A percentile compares a stretch with the other conserved stretches of the same genome.
Evolutionary conservation across 2,797 vertebrate species (phyloP).

Genomic region (Austrolebias charrua): DNA sequence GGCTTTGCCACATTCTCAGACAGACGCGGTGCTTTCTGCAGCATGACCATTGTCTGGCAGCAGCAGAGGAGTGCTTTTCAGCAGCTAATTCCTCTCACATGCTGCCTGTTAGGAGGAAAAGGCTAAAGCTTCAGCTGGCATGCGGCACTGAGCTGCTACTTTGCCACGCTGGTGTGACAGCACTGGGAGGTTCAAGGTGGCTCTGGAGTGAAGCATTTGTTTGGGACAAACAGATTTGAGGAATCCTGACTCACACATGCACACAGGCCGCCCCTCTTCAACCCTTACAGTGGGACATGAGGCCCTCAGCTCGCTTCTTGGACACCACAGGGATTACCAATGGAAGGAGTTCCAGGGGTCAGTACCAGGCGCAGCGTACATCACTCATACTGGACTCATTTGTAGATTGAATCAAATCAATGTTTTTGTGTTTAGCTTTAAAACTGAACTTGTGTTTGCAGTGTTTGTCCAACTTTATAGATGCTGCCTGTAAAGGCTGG

Average conservation of each 20-base stretch:
- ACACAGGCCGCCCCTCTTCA: constrained; percentile 23
- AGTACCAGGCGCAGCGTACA: constrained; percentile 44
- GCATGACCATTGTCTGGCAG: constrained; percentile 15
- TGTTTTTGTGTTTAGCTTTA: too few relatives aligned
- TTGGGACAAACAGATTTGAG: constrained; percentile 1
- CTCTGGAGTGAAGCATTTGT: not conserved
- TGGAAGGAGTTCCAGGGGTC: constrained; percentile 82
- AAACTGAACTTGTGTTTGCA: too few relatives aligned
- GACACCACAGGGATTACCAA: constrained; percentile 70
- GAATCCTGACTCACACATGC: constrained; percentile 42
- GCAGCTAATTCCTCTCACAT: constrained; percentile 78
- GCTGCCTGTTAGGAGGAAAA: constrained; percentile 65
- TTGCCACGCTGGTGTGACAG: constrained; percentile 43
- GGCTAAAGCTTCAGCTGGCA: constrained; percentile 24
- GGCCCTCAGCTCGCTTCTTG: constrained; percentile 49
- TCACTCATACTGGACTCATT: too few relatives aligned
- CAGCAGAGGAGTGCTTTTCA: constrained; percentile 43
- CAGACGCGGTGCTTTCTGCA: constrained; percentile 4
- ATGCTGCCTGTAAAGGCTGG: too few relatives aligned
- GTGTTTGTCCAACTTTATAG: too few relatives aligned
- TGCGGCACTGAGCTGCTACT: constrained; percentile 11
- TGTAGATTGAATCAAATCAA: not conserved
- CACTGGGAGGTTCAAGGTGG: constrained; percentile 1
- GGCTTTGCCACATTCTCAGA: constrained; percentile 16
- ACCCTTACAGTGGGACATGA: constrained; percentile 39